phyloP scores from a whole-genome alignment of 2,113 vertebrate species.

The Alces alces region DNA sequence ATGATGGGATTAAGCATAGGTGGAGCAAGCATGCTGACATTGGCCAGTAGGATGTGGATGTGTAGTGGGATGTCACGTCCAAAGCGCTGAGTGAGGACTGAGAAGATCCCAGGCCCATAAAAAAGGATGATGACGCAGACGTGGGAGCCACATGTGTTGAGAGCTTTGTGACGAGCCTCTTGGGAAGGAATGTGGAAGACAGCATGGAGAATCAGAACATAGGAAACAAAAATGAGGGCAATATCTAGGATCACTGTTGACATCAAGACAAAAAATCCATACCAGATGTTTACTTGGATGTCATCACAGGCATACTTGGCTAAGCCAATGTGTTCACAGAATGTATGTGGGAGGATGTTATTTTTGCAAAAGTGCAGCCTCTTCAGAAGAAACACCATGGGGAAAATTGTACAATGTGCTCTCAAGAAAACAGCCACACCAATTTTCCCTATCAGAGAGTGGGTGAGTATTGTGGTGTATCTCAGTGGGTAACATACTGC shows the following conservation, averaged over 20 bases:
- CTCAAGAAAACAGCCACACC: background rate
- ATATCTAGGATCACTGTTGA: background rate
- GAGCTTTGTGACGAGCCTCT: background rate
- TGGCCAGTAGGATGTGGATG: background rate
- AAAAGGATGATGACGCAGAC: constrained; percentile 12
- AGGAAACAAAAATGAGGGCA: background rate
- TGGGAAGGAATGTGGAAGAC: background rate
- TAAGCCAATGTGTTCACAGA: background rate
- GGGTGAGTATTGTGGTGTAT: background rate
- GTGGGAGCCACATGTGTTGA: constrained; percentile 42
- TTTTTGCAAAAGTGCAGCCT: background rate
- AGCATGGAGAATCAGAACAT: background rate
- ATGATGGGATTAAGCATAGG: constrained; percentile 49
- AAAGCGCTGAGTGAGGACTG: background rate
- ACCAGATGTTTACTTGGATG: background rate
- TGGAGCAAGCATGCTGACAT: background rate
- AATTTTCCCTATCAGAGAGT: background rate
- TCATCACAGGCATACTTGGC: background rate
- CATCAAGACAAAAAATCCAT: background rate
- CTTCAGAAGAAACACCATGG: background rate
- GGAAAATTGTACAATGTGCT: background rate
- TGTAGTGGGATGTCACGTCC: background rate
- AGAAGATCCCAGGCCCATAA: background rate
- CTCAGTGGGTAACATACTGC: background rate
- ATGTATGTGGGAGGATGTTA: background rate